These are phyloP conservation scores for Pan troglodytes DNA, from an alignment of 2,113 vertebrate species.

Conservation along the genomic window NHGRI_mPanTro3-v2.1_pri NC_086015.1:38627501-38628000, in stretches of 20 bases:
- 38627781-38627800: not conserved
- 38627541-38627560: not conserved
- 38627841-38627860: not conserved
- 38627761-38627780: not conserved
- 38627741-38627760: not conserved
- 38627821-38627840: not conserved
- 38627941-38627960: not conserved
- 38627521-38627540: not conserved
- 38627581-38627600: not conserved
- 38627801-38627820: not conserved
- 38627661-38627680: not conserved
- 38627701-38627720: not conserved
- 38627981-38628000: not conserved
- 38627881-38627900: not conserved
- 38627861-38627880: not conserved
- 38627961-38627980: not conserved
- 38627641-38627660: not conserved
- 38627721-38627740: not conserved
- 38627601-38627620: constrained; percentile 23
- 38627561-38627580: not conserved
- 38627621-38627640: not conserved
- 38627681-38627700: not conserved
- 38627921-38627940: not conserved
- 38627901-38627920: not conserved
- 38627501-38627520: not conserved